Conservation (phyloP, 2,888 invertebrate genomes). For the Drosophila merina region DNA sequence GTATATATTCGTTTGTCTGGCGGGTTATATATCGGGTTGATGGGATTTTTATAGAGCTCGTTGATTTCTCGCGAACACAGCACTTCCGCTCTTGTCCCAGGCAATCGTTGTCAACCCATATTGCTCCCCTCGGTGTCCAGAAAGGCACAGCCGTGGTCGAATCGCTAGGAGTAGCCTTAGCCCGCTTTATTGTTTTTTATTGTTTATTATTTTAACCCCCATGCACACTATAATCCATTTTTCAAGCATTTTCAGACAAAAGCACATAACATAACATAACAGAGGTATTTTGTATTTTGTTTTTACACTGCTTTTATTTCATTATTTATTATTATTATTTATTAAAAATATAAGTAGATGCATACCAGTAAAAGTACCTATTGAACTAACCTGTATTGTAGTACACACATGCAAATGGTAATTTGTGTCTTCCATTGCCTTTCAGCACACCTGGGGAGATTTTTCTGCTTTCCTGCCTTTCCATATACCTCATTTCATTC, state of each 20-base stretch:
- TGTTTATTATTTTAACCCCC: too few relatives aligned
- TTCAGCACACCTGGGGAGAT: constrained; percentile 34
- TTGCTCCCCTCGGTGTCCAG: constrained; percentile 13
- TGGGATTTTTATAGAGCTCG: constrained; percentile 27
- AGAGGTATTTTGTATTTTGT: neutral
- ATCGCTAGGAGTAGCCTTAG: too few relatives aligned
- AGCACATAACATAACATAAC: too few relatives aligned
- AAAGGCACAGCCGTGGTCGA: neutral
- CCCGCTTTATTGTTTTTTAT: too few relatives aligned
- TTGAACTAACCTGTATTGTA: neutral
- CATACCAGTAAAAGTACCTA: neutral
- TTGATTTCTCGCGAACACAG: constrained; percentile 31
- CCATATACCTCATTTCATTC: constrained; percentile 1
- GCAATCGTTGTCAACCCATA: constrained; percentile 30
- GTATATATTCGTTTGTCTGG: constrained; percentile 6
- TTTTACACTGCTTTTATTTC: neutral
- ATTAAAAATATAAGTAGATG: neutral
- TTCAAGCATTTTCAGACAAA: too few relatives aligned
- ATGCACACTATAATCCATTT: too few relatives aligned
- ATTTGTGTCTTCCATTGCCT: constrained; percentile 18
- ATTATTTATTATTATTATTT: neutral
- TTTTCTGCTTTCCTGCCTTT: constrained; percentile 11
- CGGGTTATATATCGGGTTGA: constrained; percentile 3
- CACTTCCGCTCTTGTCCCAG: constrained; percentile 35
- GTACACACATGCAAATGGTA: constrained; percentile 29